A percentile compares a stretch with the other conserved stretches of the same genome.
phyloP scores from a whole-genome alignment of 2,797 vertebrate genomes.

The Smutsia gigantea region DNA sequence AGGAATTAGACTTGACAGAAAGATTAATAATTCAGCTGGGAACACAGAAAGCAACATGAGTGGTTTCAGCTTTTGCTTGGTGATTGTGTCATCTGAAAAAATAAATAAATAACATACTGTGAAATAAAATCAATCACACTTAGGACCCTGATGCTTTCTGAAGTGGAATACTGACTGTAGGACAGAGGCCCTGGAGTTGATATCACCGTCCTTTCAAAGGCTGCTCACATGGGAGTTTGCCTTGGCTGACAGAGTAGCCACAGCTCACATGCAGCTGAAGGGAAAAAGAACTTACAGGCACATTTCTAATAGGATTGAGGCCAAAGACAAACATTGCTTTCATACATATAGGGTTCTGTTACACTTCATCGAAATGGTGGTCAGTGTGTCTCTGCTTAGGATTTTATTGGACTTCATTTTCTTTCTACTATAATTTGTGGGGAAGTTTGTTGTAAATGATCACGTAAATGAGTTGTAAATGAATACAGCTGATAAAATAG shows the following conservation, averaged over 20 bases:
- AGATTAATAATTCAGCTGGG: slow-evolving; percentile 77
- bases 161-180: slow-evolving; percentile 62
- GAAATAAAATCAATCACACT: slow-evolving; percentile 64
- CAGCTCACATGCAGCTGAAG: slow-evolving; percentile 41
- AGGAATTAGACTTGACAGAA: slow-evolving; percentile 74
- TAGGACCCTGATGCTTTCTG: slow-evolving; percentile 32
- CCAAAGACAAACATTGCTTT: slow-evolving; percentile 75
- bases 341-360: slow-evolving; percentile 64
- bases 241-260: slow-evolving; percentile 68
- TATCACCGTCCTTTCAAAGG: slow-evolving; percentile 12
- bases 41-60: slow-evolving; percentile 61
- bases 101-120: slow-evolving; percentile 48
- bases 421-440: not conserved
- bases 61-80: slow-evolving; percentile 32
- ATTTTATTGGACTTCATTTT: not conserved
- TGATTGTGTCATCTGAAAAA: slow-evolving; percentile 62
- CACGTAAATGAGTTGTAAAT: not conserved
- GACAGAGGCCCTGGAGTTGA: slow-evolving; percentile 32
- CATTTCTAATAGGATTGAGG: slow-evolving; percentile 79
- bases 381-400: not conserved
- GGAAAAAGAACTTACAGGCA: not conserved
- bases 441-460: not conserved
- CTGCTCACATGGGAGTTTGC: slow-evolving; percentile 63
- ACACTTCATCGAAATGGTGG: slow-evolving; percentile 10
- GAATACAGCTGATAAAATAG: not conserved